Evolutionary conservation across 2,888 invertebrate genomes (phyloP).

Genomic region (Odiellus spinosus): DNA sequence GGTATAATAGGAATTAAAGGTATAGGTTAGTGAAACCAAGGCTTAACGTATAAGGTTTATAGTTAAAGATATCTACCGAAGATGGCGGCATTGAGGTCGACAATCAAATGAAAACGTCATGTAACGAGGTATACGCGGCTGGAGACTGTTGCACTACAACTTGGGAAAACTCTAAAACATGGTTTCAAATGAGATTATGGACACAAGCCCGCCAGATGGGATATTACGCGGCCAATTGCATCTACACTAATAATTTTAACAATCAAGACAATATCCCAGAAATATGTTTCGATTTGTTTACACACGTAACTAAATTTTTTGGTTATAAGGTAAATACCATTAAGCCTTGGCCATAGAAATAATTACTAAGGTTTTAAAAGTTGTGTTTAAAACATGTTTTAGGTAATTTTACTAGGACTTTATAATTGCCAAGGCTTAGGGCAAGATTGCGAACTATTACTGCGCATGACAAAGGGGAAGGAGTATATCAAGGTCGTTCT

Average conservation of each 20-base stretch:
- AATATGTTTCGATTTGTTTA: conserved; percentile 93
- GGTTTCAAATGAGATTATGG: conserved; percentile 92
- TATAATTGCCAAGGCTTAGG: conserved; percentile 82
- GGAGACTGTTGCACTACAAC: conserved; percentile 81
- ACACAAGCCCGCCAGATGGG: conserved; percentile 98
- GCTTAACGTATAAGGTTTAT: too few species aligned
- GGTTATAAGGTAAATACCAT: conserved; percentile 63
- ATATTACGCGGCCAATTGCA: conserved; percentile 74
- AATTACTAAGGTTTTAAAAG: neutral
- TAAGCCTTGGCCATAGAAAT: too few species aligned
- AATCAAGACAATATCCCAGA: conserved; percentile 36
- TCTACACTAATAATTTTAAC: conserved; percentile 38
- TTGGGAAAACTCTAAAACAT: conserved; percentile 59
- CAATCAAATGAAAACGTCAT: conserved; percentile 64
- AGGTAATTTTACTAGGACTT: conserved; percentile 67
- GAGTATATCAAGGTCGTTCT: conserved; percentile 67
- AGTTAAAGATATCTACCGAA: conserved; percentile 19
- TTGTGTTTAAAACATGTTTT: neutral
- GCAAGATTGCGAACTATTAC: conserved; percentile 59
- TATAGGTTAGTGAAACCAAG: conserved; percentile 8
- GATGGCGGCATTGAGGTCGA: conserved; percentile 78
- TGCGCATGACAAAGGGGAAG: conserved; percentile 59
- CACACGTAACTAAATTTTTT: conserved; percentile 89
- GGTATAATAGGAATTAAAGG: too few species aligned
- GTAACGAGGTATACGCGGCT: conserved; percentile 70